Percentiles rank a stretch among this genome's conserved stretches.
phyloP scores from a whole-genome alignment of 2,888 invertebrate species.

The Cantharis nigra region DNA sequence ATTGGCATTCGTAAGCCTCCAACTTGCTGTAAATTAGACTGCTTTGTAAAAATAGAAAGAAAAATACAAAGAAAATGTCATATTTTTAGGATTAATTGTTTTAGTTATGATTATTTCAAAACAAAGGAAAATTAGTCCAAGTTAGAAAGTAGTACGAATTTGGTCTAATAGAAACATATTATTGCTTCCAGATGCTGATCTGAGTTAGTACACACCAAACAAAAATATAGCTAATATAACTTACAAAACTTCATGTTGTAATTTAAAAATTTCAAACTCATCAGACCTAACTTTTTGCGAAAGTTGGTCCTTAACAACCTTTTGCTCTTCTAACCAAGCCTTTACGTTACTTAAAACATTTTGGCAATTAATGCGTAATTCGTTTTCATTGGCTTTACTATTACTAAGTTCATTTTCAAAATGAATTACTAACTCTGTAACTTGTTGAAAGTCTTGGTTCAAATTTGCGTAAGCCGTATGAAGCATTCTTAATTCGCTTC shows the following conservation, averaged over 20 bases:
- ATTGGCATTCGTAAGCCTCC: neutral
- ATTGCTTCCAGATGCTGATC: neutral
- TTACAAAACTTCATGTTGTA: slow-evolving; percentile 44
- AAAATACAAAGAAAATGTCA: neutral
- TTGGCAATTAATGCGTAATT: slow-evolving; percentile 50
- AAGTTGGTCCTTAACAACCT: slow-evolving; percentile 46
- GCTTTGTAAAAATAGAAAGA: neutral
- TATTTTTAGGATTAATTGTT: neutral
- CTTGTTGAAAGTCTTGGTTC: slow-evolving; percentile 43
- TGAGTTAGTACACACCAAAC: neutral
- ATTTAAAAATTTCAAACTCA: slow-evolving; percentile 41
- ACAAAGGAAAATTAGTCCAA: neutral
- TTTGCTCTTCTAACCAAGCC: slow-evolving; percentile 52
- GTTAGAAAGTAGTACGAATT: neutral
- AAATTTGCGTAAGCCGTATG: slow-evolving; percentile 39
- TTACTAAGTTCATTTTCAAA: slow-evolving; percentile 49
- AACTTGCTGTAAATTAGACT: neutral
- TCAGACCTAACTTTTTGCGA: slow-evolving; percentile 40
- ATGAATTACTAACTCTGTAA: slow-evolving; percentile 42
- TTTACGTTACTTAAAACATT: slow-evolving; percentile 50
- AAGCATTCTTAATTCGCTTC: slow-evolving; percentile 43
- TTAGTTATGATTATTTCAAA: neutral
- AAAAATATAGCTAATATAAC: slow-evolving; percentile 21
- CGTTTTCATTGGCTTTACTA: slow-evolving; percentile 45
- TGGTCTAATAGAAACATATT: neutral